These are phyloP conservation scores for Pardosa pseudoannulata DNA, from an alignment of 2,888 invertebrate species.

Conservation along the genomic window DNA sequence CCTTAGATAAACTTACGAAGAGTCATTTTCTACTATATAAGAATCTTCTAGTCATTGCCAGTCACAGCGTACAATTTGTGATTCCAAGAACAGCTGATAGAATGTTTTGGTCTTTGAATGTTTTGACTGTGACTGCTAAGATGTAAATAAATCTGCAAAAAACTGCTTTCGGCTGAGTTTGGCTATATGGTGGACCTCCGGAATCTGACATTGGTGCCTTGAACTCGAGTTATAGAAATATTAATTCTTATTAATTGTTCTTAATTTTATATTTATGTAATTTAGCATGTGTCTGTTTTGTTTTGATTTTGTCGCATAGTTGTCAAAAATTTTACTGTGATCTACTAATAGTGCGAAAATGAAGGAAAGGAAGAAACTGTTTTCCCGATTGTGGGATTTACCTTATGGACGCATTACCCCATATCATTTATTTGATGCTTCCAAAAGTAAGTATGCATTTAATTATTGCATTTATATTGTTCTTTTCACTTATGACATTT, in stretches of 20 bases:
- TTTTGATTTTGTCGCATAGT: neutral
- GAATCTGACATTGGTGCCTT: conserved; percentile 50
- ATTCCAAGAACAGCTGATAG: no score
- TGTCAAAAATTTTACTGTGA: neutral
- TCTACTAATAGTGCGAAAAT: neutral
- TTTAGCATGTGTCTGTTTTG: neutral
- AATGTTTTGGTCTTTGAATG: no score
- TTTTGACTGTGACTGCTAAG: no score
- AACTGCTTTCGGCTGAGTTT: no score
- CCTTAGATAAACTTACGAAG: no score
- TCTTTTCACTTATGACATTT: no score
- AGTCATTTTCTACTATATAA: no score
- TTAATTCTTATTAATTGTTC: neutral
- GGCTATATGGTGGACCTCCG: no score
- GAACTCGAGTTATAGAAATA: neutral
- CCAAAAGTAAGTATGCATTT: conserved; percentile 72
- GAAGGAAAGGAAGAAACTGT: conserved; percentile 36
- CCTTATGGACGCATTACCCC: conserved; percentile 62
- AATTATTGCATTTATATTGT: neutral
- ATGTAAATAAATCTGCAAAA: no score
- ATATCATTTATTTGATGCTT: conserved; percentile 67
- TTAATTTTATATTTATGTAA: neutral
- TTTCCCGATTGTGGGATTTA: conserved; percentile 52
- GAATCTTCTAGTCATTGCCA: no score
- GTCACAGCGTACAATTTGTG: no score